Conservation (phyloP, 2,797 vertebrate species). For the Micrastur ruficollis region DNA sequence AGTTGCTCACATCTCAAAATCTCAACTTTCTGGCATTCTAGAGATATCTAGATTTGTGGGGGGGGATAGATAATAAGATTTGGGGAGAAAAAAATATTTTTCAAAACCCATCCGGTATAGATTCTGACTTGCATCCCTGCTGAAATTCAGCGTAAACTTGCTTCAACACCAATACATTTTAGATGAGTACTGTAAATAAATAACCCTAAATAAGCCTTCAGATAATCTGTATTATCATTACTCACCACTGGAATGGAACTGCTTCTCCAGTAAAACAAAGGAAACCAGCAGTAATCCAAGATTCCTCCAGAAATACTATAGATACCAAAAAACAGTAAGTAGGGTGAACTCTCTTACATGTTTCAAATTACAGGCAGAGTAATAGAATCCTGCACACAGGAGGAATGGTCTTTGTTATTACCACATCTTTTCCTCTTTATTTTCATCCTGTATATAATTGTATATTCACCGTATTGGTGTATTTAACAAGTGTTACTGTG, state of each 20-base stretch:
- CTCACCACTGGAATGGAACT: not conserved
- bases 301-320: not conserved
- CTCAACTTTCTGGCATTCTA: not conserved
- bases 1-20: not conserved
- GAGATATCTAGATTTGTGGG: not conserved
- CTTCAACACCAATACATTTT: not conserved
- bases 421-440: not conserved
- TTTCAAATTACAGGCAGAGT: not conserved
- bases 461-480: not conserved
- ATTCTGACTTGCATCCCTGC: not conserved
- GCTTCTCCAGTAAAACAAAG: not conserved
- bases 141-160: not conserved
- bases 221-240: not conserved
- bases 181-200: not conserved
- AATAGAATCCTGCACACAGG: not conserved
- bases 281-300: not conserved
- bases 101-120: not conserved
- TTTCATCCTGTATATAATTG: not conserved
- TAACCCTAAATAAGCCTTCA: not conserved
- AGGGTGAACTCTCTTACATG: not conserved
- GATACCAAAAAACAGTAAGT: not conserved
- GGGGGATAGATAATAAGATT: not conserved
- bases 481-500: not conserved
- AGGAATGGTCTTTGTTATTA: not conserved
- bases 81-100: not conserved